A percentile compares a stretch with the other conserved stretches of the same genome.
Evolutionary conservation across 2,797 vertebrate genomes (phyloP).

Genomic region (Bradypus variegatus): DNA sequence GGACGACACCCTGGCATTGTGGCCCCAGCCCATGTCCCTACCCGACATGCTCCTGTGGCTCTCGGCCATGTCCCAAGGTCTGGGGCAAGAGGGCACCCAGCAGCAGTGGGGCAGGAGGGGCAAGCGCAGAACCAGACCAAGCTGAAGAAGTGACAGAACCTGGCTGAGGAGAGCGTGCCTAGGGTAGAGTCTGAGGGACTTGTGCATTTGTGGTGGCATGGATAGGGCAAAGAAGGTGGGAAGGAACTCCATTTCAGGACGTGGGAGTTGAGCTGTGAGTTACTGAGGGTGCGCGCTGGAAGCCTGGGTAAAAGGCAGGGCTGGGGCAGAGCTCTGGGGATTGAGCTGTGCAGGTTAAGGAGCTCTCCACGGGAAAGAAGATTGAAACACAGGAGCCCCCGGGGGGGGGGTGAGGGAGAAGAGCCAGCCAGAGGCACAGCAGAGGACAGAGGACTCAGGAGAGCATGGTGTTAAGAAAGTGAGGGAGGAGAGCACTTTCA

Average conservation of each 20-base stretch:
- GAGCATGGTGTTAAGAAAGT: rapidly evolving
- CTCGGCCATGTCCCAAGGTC: rapidly evolving
- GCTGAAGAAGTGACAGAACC: not conserved
- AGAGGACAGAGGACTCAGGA: too few species aligned
- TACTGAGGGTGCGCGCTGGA: not conserved
- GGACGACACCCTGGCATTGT: not conserved
- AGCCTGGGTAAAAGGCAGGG: not conserved
- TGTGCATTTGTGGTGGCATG: rapidly evolving
- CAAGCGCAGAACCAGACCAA: not conserved
- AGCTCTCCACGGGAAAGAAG: not conserved
- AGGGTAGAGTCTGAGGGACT: not conserved
- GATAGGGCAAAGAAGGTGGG: rapidly evolving
- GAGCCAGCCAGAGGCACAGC: not conserved
- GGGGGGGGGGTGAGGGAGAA: rapidly evolving
- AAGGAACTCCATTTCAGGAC: not conserved
- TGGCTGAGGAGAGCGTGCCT: too few species aligned
- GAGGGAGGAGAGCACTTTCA: not conserved
- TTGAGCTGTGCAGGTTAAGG: rapidly evolving
- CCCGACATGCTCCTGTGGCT: rapidly evolving
- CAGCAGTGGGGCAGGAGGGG: rapidly evolving
- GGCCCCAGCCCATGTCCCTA: rapidly evolving
- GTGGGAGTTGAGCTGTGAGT: too few species aligned
- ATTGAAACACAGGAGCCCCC: not conserved
- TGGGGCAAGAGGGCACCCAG: rapidly evolving
- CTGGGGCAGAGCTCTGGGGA: not conserved